phyloP scores from a whole-genome alignment of 2,888 invertebrate genomes.

The Scaptomyza reducta region DNA sequence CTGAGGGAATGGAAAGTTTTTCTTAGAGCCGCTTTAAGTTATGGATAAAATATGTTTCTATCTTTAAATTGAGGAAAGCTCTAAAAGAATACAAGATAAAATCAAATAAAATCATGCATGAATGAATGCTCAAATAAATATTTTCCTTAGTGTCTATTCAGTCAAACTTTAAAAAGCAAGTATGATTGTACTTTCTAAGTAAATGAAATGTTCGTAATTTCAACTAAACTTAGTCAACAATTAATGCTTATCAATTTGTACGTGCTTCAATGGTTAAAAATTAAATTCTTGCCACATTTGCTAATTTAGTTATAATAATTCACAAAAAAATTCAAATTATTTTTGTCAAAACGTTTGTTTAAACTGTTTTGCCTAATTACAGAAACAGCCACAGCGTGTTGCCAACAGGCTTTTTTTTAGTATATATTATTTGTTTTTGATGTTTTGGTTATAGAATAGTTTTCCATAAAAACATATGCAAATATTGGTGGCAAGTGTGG shows the following conservation, averaged over 20 bases:
- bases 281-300: neutral
- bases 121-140: too few relatives aligned
- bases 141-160: too few relatives aligned
- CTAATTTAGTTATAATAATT: neutral
- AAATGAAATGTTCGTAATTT: too few relatives aligned
- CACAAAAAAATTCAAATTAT: neutral
- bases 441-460: conserved; percentile 1
- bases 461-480: conserved; percentile 12
- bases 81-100: too few relatives aligned
- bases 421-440: neutral
- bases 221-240: too few relatives aligned
- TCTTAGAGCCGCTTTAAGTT: neutral
- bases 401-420: neutral
- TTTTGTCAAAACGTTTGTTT: neutral
- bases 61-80: too few relatives aligned
- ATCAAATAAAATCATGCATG: too few relatives aligned
- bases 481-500: conserved; percentile 4
- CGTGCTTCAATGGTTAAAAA: neutral
- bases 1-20: neutral
- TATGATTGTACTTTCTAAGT: too few relatives aligned
- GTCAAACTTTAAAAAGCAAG: too few relatives aligned
- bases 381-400: conserved; percentile 3
- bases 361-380: neutral
- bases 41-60: too few relatives aligned
- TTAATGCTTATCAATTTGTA: neutral